phyloP scores from a whole-genome alignment of 2,797 vertebrate species.

The Acanthurus leucopareius region DNA sequence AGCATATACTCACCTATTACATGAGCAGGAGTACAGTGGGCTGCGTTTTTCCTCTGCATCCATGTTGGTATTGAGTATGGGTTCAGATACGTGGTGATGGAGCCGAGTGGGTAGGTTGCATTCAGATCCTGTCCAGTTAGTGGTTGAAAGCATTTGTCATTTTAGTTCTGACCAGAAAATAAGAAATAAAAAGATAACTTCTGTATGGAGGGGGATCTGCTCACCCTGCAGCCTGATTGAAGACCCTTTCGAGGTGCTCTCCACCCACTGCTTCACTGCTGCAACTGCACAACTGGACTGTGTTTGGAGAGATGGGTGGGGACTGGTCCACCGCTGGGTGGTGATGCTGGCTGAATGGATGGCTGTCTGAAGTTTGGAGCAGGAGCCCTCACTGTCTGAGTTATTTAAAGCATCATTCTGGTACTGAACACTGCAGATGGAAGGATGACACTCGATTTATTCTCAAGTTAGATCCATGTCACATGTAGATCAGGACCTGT shows the following conservation, averaged over 20 bases:
- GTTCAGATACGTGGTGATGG: slow-evolving; percentile 50
- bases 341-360: slow-evolving; percentile 56
- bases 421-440: slow-evolving; percentile 45
- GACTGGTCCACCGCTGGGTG: slow-evolving; percentile 16
- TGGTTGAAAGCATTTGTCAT: background rate
- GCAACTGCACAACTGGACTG: slow-evolving; percentile 42
- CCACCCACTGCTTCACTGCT: slow-evolving; percentile 70
- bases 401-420: slow-evolving; percentile 60
- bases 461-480: background rate
- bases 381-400: slow-evolving; percentile 79
- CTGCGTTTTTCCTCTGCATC: slow-evolving; percentile 47
- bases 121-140: slow-evolving; percentile 49
- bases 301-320: slow-evolving; percentile 33
- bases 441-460: background rate
- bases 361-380: slow-evolving; percentile 76
- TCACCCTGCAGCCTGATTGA: slow-evolving; percentile 57
- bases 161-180: background rate
- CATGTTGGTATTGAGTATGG: slow-evolving; percentile 56
- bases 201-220: background rate
- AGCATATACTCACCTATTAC: slow-evolving; percentile 77
- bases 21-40: slow-evolving; percentile 73
- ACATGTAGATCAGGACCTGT: background rate
- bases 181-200: background rate
- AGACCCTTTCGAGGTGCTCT: slow-evolving; percentile 67
- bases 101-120: slow-evolving; percentile 22